These are phyloP conservation scores for Drosophila prosaltans DNA, from an alignment of 1,140 invertebrate genomes.

Conservation along the genomic window DNA sequence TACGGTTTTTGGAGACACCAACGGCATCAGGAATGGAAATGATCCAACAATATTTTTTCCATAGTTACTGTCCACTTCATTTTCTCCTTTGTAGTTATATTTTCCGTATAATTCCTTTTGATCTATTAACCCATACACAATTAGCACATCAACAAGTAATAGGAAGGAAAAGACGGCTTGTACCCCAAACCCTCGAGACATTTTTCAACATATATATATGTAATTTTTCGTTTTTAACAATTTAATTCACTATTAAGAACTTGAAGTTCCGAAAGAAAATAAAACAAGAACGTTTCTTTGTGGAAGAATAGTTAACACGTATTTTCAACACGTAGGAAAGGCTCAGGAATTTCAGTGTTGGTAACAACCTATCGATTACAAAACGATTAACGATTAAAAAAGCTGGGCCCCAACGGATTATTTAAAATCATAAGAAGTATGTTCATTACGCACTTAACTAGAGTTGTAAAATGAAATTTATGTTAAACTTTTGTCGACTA, in stretches of 20 bases:
- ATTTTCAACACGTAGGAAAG: slow-evolving; percentile 10
- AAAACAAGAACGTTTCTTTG: slow-evolving; percentile 42
- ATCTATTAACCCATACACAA: slow-evolving; percentile 50
- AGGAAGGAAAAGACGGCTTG: slow-evolving; percentile 17
- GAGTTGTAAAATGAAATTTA: too few relatives aligned
- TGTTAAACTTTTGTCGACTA: too few relatives aligned
- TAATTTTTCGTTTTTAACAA: background rate
- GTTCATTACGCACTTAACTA: too few relatives aligned
- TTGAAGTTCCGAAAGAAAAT: slow-evolving; percentile 21
- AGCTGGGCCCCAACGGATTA: too few relatives aligned
- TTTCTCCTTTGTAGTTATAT: slow-evolving; percentile 28
- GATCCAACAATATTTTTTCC: slow-evolving; percentile 73
- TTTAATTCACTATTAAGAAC: background rate
- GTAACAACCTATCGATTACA: background rate
- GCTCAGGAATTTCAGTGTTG: slow-evolving; percentile 5
- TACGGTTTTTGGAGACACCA: slow-evolving; percentile 87
- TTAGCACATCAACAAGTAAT: slow-evolving; percentile 48
- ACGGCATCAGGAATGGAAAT: slow-evolving; percentile 89
- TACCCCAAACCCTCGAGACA: slow-evolving; percentile 36
- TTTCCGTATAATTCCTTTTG: slow-evolving; percentile 39
- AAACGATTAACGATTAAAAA: background rate
- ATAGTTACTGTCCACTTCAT: slow-evolving; percentile 40
- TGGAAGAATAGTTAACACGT: slow-evolving; percentile 39
- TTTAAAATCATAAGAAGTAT: too few relatives aligned
- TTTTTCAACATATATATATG: slow-evolving; percentile 5